phyloP scores from a whole-genome alignment of 2,888 invertebrate genomes.

The Myopa tessellatipennis region DNA sequence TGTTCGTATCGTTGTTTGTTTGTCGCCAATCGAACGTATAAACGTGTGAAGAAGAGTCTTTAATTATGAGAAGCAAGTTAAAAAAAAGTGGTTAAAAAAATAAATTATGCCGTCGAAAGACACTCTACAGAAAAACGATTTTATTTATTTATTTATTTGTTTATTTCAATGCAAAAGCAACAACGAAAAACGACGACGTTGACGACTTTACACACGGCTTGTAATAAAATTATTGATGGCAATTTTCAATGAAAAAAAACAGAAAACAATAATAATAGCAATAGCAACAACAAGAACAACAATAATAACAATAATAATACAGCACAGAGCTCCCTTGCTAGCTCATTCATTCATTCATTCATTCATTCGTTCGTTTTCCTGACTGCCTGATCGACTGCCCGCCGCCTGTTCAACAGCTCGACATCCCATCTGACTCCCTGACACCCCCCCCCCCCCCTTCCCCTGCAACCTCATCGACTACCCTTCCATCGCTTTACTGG shows the following conservation, averaged over 20 bases:
- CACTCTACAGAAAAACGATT: neutral
- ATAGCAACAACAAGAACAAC: too few species aligned
- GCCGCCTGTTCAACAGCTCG: neutral
- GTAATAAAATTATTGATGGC: conserved; percentile 38
- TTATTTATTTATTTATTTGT: conserved; percentile 4
- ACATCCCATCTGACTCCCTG: too few species aligned
- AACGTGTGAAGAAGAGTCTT: neutral
- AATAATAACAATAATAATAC: too few species aligned
- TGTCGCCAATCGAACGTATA: too few species aligned
- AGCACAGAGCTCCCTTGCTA: neutral
- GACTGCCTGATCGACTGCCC: neutral
- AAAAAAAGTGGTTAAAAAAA: neutral
- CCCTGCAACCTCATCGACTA: neutral
- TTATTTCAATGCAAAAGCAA: conserved; percentile 4
- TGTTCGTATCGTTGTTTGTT: neutral
- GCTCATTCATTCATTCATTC: conserved; percentile 21
- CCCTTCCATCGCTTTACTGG: neutral
- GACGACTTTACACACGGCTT: conserved; percentile 21
- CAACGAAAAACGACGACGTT: neutral
- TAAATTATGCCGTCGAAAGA: neutral
- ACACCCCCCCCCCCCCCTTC: too few species aligned
- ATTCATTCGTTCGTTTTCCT: conserved; percentile 11
- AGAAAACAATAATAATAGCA: neutral
- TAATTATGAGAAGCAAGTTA: neutral
- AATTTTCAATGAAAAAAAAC: conserved; percentile 25